Base-by-base conservation (phyloP, 2,888 invertebrate genomes). In the Trissonchulus latispiculum region DNA sequence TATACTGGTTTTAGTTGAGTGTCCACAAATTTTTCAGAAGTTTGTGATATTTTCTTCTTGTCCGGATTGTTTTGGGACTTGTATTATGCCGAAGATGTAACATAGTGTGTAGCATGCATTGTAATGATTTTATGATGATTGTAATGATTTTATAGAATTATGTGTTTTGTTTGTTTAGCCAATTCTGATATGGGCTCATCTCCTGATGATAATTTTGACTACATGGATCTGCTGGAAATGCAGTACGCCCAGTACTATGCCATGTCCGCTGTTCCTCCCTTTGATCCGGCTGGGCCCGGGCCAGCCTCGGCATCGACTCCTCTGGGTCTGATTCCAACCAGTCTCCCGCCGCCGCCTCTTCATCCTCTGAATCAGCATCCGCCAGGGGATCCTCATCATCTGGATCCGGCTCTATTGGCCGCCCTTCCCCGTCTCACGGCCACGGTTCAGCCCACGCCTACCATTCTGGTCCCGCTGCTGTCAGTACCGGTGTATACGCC, bases 141-240 rank as follows among this genome's bases (percentile, higher is more conserved):
- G n/a, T n/a, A n/a, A n/a, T n/a, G n/a, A n/a, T n/a, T n/a, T n/a
- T n/a, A n/a, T n/a, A n/a, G n/a, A n/a, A n/a, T n/a, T n/a, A n/a
- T n/a, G n/a, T n/a, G n/a, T n/a, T n/a, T 48, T 48, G 23, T 64
- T 64, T 3, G 8, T 64, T 28, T 33, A 64, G 64, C 31, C 8
- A 33, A 28, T 64, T 28, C 69, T 2, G 69, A 68, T n/a, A 68
- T 68, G 69, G 69, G 35, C 28, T 31, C 36, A 3, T 68, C 69
- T n/a, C 69, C 69, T n/a, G 81, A 82, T 18, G 81, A 81, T 71
- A 77, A 78, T 73, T 82, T 82, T 71, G 82, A 82, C 76, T 82
- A 82, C 76, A 82, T 82, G 82, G 80, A 79, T 59, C 74, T 82
- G 71, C 79, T 81, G 80, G 82, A 82, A 68, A 75, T 76, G n/a